These are phyloP conservation scores for Etia nguti DNA, from an alignment of 2,113 vertebrate genomes.

Conservation along the genomic window DNA sequence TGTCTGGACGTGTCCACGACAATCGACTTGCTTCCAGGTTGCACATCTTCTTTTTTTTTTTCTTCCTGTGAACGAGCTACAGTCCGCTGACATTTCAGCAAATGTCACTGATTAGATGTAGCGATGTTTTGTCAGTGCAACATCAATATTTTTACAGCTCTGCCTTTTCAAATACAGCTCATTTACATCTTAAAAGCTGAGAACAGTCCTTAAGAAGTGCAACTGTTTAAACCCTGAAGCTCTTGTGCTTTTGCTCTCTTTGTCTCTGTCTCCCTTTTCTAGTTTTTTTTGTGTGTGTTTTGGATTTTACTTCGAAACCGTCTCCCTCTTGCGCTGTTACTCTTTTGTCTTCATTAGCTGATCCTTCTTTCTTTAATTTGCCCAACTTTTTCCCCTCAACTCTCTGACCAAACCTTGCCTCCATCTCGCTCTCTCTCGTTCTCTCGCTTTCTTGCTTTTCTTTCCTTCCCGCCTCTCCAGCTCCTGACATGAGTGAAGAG, in stretches of 20 bases:
- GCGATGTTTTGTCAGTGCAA: neutral
- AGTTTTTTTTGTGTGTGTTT: neutral
- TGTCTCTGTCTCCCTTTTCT: neutral
- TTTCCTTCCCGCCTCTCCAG: neutral
- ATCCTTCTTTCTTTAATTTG: neutral
- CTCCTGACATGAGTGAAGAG: conserved; percentile 49
- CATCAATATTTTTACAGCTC: neutral
- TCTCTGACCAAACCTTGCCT: conserved; percentile 7
- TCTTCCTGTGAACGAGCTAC: neutral
- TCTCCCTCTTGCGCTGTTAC: neutral
- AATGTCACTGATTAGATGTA: neutral
- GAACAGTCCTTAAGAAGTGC: neutral
- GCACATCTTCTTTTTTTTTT: neutral
- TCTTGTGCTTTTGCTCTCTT: neutral
- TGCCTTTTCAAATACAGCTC: neutral
- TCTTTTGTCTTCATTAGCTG: neutral
- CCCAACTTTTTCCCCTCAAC: neutral
- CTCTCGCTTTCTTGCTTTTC: neutral
- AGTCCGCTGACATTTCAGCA: conserved; percentile 4
- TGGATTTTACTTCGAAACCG: neutral
- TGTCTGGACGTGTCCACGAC: neutral
- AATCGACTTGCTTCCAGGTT: neutral
- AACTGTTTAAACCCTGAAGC: neutral
- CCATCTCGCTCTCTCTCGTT: neutral
- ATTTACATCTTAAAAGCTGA: neutral